Evolutionary conservation across 2,797 vertebrate genomes (phyloP), one percentile per base, ranked within the genome.

Genomic region (Pangasius krempfi): DNA sequence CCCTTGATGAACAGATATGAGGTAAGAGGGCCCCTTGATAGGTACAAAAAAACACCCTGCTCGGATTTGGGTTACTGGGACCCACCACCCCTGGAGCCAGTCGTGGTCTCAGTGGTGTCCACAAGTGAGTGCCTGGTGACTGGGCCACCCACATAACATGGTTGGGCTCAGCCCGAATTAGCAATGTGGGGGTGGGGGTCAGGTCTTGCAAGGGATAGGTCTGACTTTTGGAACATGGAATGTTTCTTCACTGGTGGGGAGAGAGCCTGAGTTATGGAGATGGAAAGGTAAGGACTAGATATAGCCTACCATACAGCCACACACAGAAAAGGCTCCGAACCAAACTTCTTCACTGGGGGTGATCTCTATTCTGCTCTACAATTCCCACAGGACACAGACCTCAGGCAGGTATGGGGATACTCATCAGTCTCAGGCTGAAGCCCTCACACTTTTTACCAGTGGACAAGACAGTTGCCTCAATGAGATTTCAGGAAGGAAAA

Each of bases 31-130:
- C 44, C 82, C 18, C 40, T 84, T 84, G 27, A 62, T 82, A 40
- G 5, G 20, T 81, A 60, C 22, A 40, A 60, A 40, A 30, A 80
- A 82, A 40, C 8, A 33, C 80, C 52, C 30, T 80, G 30, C 78
- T 62, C 5, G 4, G 58, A 81, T 82, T 82, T 82, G 80, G 80
- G 79, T 44, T 82, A 62, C 58, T 56, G 10, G 37, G 73, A 76
- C 44, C 73, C 44, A 76, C 44, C 25, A 27, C 44, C 73, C 70
- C 44, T 58, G 25, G 37, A 82, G 58, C 6, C 44, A 84, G 14
- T 66, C 27, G 27, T 66, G 44, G 54, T 50, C 44, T 44, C 40
- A 4, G 27, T 84, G 25, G 22, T 20, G 81, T 66, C 14, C 60
- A 30, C 25, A 30, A 82, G 14, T 50, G 81, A 30, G 6, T 50